Conservation (phyloP, 2,888 invertebrate species). For the Galeopsomyia nigrocyanea region DNA sequence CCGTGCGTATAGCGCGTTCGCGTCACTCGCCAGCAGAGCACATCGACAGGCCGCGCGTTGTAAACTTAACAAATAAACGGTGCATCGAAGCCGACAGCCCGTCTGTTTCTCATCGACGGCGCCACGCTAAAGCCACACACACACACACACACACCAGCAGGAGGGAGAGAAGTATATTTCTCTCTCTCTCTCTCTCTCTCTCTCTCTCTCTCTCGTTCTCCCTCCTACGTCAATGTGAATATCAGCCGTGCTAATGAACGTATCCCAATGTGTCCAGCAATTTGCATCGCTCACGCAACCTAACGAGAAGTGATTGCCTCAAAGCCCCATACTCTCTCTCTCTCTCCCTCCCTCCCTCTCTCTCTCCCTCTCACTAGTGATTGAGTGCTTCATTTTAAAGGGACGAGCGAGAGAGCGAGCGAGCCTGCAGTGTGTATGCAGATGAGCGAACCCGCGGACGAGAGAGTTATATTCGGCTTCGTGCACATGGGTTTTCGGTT, state of each 20-base stretch:
- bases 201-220: slow-evolving; percentile 1
- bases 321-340: background rate
- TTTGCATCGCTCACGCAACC: slow-evolving; percentile 20
- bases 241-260: slow-evolving; percentile 56
- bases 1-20: no score
- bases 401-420: background rate
- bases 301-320: slow-evolving; percentile 27
- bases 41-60: background rate
- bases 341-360: background rate
- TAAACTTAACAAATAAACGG: slow-evolving; percentile 28
- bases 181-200: background rate
- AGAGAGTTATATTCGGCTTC: no score
- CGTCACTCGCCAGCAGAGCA: no score
- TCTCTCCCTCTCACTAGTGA: slow-evolving; percentile 2
- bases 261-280: slow-evolving; percentile 54
- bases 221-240: slow-evolving; percentile 40
- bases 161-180: slow-evolving; percentile 36
- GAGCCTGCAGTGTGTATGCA: no score
- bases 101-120: background rate
- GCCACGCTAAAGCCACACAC: slow-evolving; percentile 24
- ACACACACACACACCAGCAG: slow-evolving; percentile 14
- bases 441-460: no score
- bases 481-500: slow-evolving; percentile 15
- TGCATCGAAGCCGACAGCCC: slow-evolving; percentile 7
- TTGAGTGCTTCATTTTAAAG: slow-evolving; percentile 38